Evolutionary conservation across 2,113 vertebrate genomes (phyloP).

Genomic region (Hyla sarda): DNA sequence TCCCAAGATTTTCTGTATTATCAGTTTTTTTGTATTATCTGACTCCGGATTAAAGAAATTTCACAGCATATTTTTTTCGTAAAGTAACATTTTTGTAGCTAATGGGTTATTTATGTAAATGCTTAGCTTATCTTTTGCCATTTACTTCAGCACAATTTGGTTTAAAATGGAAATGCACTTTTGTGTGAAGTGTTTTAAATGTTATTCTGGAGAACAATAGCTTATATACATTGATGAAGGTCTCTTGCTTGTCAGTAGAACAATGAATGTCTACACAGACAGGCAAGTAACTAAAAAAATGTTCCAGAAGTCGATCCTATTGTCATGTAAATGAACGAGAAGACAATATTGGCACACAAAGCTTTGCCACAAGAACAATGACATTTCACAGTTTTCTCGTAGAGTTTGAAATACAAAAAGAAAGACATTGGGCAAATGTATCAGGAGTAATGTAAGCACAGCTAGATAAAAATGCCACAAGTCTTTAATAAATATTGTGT

Average conservation of each 20-base stretch:
- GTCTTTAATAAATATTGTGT: too few species aligned
- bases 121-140: neutral
- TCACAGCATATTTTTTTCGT: neutral
- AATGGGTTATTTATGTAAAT: neutral
- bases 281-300: neutral
- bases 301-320: neutral
- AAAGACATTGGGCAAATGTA: neutral
- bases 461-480: too few species aligned
- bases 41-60: neutral
- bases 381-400: neutral
- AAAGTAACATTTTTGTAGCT: neutral
- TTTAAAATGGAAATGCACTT: neutral
- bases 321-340: slow-evolving; percentile 17
- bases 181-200: neutral
- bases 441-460: neutral
- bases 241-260: neutral
- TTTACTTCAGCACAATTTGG: neutral
- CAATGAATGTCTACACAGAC: neutral
- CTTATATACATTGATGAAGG: neutral
- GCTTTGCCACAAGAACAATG: neutral
- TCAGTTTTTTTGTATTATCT: neutral
- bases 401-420: neutral
- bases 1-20: too few species aligned
- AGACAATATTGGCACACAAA: neutral
- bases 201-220: slow-evolving; percentile 7